Evolutionary conservation across 2,113 vertebrate species (phyloP).

Genomic region (Myotis yumanensis): DNA sequence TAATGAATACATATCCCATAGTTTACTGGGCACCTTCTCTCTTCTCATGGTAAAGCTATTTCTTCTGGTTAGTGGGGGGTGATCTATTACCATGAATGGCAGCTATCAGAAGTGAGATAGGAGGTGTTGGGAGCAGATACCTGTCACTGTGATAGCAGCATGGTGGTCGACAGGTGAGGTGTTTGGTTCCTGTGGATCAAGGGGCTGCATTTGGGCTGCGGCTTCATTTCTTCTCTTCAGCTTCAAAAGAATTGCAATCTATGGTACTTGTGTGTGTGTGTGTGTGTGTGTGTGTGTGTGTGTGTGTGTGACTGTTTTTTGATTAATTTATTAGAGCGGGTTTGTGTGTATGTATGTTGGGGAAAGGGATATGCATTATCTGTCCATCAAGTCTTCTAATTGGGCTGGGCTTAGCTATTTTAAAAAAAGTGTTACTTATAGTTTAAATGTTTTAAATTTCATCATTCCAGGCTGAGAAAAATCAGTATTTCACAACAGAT

Average conservation of each 20-base stretch:
- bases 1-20: background rate
- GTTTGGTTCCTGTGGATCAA: background rate
- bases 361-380: background rate
- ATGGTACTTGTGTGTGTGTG: background rate
- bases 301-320: background rate
- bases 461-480: background rate
- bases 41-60: background rate
- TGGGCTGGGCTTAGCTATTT: slow-evolving; percentile 21
- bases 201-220: background rate
- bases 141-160: background rate
- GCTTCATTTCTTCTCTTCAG: background rate
- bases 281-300: background rate
- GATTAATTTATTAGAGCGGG: background rate
- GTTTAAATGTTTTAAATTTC: slow-evolving; percentile 20
- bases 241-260: background rate
- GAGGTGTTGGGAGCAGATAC: background rate
- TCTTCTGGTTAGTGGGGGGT: background rate
- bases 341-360: background rate
- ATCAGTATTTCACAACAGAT: background rate
- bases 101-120: background rate
- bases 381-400: background rate
- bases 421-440: background rate
- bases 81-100: background rate
- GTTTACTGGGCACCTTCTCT: background rate
- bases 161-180: background rate